Percentiles rank a stretch among this genome's conserved stretches.
These are phyloP conservation scores for Eilema depressum DNA, from an alignment of 2,888 invertebrate genomes.

Conservation along the genomic window DNA sequence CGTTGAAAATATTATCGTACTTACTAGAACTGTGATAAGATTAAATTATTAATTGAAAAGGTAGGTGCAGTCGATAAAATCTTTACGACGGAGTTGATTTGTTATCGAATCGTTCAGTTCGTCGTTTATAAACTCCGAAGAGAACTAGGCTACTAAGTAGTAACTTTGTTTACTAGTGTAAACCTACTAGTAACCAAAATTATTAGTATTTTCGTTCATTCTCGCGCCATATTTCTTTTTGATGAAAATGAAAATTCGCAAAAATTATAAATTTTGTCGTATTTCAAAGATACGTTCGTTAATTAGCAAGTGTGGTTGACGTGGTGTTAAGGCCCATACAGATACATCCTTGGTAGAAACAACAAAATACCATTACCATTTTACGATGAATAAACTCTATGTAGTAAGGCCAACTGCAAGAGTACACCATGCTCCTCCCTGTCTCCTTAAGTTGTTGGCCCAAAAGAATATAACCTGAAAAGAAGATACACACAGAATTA, in stretches of 20 bases:
- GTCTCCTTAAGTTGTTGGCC: conserved; percentile 89
- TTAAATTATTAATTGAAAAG: conserved; percentile 2
- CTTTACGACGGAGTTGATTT: neutral
- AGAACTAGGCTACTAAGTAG: neutral
- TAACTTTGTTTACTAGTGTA: neutral
- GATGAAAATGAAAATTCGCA: no score
- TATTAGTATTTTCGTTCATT: no score
- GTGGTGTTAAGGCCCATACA: no score
- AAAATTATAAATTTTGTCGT: no score
- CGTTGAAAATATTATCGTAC: neutral
- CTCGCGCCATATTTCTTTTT: no score
- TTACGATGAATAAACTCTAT: conserved; percentile 80
- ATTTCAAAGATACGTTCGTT: no score
- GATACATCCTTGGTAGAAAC: no score
- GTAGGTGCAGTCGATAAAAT: neutral
- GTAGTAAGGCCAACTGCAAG: conserved; percentile 95
- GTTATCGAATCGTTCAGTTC: neutral
- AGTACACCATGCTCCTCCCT: conserved; percentile 91
- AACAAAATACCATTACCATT: neutral
- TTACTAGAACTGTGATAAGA: conserved; percentile 5
- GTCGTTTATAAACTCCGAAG: neutral
- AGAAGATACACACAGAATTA: conserved; percentile 5
- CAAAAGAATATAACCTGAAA: conserved; percentile 90
- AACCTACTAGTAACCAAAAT: no score
- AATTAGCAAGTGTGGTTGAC: no score